These are phyloP conservation scores for Acanthosepion lycidas DNA, from an alignment of 2,888 invertebrate genomes.

Conservation along the genomic window DNA sequence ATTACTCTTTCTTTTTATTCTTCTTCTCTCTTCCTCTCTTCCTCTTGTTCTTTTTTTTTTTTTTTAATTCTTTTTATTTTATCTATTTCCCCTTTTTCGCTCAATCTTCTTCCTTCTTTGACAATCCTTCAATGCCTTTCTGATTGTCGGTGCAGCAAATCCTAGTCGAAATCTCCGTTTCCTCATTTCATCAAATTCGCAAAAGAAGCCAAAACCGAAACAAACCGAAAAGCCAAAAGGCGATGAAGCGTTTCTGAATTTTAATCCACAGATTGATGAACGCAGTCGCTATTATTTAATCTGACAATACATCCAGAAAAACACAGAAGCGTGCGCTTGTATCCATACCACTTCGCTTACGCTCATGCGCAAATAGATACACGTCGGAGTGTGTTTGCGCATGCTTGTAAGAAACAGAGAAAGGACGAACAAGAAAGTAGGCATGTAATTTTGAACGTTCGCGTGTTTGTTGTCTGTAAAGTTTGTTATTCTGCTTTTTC, in stretches of 20 bases:
- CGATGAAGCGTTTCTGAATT: slow-evolving; percentile 12
- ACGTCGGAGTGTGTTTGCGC: not conserved
- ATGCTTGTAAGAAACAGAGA: not conserved
- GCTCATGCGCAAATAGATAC: not conserved
- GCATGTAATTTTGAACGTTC: not conserved
- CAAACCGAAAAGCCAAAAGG: slow-evolving; percentile 33
- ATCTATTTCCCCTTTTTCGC: not conserved
- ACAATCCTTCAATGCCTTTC: slow-evolving; percentile 33
- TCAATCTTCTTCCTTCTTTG: not conserved
- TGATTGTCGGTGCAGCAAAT: slow-evolving; percentile 6
- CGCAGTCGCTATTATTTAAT: not conserved
- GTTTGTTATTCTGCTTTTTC: not conserved
- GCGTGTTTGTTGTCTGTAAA: not conserved
- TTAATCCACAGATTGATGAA: not conserved
- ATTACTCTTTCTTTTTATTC: not conserved
- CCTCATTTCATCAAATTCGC: slow-evolving; percentile 9
- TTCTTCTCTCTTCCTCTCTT: not conserved
- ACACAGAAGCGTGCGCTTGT: not conserved
- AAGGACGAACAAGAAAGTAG: not conserved
- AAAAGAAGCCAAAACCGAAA: slow-evolving; percentile 33
- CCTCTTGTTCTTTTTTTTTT: not conserved
- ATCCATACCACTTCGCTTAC: not conserved
- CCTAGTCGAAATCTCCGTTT: not conserved
- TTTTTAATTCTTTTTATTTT: not conserved
- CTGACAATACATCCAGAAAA: not conserved